Conservation (phyloP, 2,888 invertebrate species). For the Psylliodes chrysocephalus region DNA sequence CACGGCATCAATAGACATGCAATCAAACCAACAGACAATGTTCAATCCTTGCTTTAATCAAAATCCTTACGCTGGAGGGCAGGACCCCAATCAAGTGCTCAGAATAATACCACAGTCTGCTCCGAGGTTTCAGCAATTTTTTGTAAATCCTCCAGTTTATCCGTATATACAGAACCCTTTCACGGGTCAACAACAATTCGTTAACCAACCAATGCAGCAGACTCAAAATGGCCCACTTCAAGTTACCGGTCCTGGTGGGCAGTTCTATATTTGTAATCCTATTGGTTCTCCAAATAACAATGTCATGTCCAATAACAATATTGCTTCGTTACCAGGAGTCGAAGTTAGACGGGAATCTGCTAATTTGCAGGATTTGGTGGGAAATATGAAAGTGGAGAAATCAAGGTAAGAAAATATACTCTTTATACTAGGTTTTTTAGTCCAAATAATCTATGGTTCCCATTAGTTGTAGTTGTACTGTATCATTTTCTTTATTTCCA, state of each 20-base stretch:
- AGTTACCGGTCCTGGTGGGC: slow-evolving; percentile 54
- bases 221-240: slow-evolving; percentile 44
- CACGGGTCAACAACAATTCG: slow-evolving; percentile 19
- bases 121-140: slow-evolving; percentile 43
- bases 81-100: slow-evolving; percentile 35
- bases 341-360: slow-evolving; percentile 53
- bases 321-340: slow-evolving; percentile 54
- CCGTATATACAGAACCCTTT: slow-evolving; percentile 43
- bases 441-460: too few species aligned
- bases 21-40: slow-evolving; percentile 50
- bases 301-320: slow-evolving; percentile 46
- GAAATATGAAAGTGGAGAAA: too few species aligned
- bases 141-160: slow-evolving; percentile 52
- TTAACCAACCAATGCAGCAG: slow-evolving; percentile 25
- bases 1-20: slow-evolving; percentile 45
- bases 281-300: slow-evolving; percentile 50
- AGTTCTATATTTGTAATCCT: slow-evolving; percentile 60
- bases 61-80: slow-evolving; percentile 4
- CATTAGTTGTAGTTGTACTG: too few species aligned
- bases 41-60: slow-evolving; percentile 50
- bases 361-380: slow-evolving; percentile 52
- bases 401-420: not conserved
- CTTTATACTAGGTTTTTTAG: too few species aligned
- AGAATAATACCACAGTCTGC: slow-evolving; percentile 44
- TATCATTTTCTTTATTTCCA: too few species aligned